Evolutionary conservation across 1,140 invertebrate species (phyloP), one percentile per base, ranked within the genome.

Genomic region (Atta cephalotes): DNA sequence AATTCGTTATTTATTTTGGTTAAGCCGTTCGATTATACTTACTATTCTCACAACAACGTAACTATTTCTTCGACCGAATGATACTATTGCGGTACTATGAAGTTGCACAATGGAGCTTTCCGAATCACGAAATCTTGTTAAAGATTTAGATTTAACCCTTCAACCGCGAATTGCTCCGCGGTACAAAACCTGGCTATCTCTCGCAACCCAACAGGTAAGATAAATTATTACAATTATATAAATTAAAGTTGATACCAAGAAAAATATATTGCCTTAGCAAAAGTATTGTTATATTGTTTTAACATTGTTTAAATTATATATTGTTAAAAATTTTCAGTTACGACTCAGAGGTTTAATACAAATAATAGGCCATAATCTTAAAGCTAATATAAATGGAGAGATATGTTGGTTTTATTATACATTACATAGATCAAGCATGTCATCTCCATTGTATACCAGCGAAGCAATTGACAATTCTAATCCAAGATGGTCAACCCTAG

Each of bases 401-500:
- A 90, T 77, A 82, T 94, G 95, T 90, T 96, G 96, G 94, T 96
- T 97, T 91, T 98, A 98, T 92, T 97, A 97, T 87, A 98, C 98
- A 0, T 94, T 98, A 31, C 98, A 98, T 93, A 95, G 97, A 88
- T 97, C 97, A 3, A 96, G 96, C 76, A 98, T 98, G 97, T 97
- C 97, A 56, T 97, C 97, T 76, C 98, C 98, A 18, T 97, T 99
- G 90, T 99, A 98, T 92, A 98, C 97, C 3, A 99, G 98, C 94
- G 98, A 98, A 93, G 96, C 96, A 90, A 95, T 98, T 82, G 96
- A 96, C 80, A 97, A 97, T 87, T 94, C 95, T 74, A 97, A 97
- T 95, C 97, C 97, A 76, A 97, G 97, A 94, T 98, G 98, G 98
- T 96, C 96, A 79, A 97, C 92, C 90, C 86, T 95, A 25, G 94